These are phyloP conservation scores for Zophobas morio DNA, from an alignment of 1,140 invertebrate species.

Conservation along the genomic window DNA sequence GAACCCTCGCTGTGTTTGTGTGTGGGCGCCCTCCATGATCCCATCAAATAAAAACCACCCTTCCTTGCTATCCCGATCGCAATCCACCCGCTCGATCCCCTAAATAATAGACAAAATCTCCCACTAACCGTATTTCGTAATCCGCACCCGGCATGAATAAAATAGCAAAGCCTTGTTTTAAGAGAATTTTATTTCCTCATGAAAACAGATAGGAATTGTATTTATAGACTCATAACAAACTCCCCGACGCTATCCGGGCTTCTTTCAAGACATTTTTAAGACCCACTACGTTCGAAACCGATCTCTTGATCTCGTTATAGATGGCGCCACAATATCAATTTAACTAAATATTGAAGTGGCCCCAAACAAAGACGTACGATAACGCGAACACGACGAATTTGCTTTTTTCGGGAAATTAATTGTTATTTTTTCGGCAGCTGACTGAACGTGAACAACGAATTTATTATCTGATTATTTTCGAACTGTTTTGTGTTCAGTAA, in stretches of 20 bases:
- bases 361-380: background rate
- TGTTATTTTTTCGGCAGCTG: too few species aligned
- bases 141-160: conserved; percentile 9
- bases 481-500: too few species aligned
- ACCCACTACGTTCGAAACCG: conserved; percentile 21
- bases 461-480: too few species aligned
- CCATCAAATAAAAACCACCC: too few species aligned
- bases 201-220: conserved; percentile 43
- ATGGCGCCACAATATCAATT: conserved; percentile 36
- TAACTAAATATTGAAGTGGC: conserved; percentile 19
- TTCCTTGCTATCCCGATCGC: background rate
- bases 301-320: conserved; percentile 35
- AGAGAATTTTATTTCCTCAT: conserved; percentile 41
- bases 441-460: too few species aligned
- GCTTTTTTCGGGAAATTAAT: background rate
- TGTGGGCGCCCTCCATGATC: too few species aligned
- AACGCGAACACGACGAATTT: conserved; percentile 4
- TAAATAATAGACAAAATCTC: conserved; percentile 2
- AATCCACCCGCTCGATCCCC: background rate
- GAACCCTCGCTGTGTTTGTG: too few species aligned
- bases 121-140: conserved; percentile 18
- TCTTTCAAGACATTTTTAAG: conserved; percentile 25
- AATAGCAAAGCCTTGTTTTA: conserved; percentile 30
- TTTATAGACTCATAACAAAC: conserved; percentile 42
- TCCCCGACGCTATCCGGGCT: conserved; percentile 17